A percentile compares a stretch with the other conserved stretches of the same genome.
Conservation (phyloP, 2,113 vertebrate species). For the Nothoprocta perdicaria region DNA sequence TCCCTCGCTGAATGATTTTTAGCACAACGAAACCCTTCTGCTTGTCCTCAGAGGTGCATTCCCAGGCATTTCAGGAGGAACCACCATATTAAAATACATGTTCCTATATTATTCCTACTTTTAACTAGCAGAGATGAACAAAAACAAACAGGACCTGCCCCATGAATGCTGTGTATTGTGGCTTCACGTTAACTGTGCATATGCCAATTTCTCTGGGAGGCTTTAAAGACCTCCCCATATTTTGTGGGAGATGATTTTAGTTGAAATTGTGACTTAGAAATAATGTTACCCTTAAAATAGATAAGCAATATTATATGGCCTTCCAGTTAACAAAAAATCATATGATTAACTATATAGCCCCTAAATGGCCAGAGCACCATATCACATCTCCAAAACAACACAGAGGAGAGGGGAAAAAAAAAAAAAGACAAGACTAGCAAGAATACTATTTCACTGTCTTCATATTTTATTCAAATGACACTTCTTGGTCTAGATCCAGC, state of each 20-base stretch:
- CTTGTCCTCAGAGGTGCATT: not conserved
- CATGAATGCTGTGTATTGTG: not conserved
- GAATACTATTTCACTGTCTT: not conserved
- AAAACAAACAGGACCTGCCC: not conserved
- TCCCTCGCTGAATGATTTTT: not conserved
- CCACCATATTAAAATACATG: not conserved
- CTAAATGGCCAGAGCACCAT: not conserved
- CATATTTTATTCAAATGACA: not conserved
- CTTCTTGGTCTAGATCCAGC: not conserved
- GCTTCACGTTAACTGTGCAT: not conserved
- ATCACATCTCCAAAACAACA: constrained; percentile 14
- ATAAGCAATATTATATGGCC: not conserved
- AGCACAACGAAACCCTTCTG: not conserved
- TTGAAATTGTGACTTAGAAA: not conserved
- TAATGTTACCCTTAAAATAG: not conserved
- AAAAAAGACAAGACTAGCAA: not conserved
- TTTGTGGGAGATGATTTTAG: not conserved
- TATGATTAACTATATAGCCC: not conserved
- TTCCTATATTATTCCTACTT: not conserved
- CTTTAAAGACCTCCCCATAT: not conserved
- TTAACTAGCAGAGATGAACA: not conserved
- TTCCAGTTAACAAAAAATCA: not conserved
- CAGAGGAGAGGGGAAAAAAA: not conserved
- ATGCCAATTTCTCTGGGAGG: not conserved
- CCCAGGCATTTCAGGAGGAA: not conserved